Evolutionary conservation across 2,797 vertebrate genomes (phyloP).

Genomic region (Natrix natrix): DNA sequence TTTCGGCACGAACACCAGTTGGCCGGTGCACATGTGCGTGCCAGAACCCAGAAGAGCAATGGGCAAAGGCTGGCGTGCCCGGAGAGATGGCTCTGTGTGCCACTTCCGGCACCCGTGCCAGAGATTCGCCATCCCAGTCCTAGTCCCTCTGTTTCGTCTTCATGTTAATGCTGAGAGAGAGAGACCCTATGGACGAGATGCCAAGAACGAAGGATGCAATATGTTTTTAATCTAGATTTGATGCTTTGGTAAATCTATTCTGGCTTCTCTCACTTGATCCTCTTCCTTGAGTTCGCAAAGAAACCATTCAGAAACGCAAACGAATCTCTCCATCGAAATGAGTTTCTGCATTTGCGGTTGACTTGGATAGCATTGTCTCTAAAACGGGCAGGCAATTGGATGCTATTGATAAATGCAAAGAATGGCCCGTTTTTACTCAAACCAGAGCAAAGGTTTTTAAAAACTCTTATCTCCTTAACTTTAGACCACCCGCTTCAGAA

Average conservation of each 20-base stretch:
- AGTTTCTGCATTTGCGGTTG: background rate
- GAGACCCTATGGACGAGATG: background rate
- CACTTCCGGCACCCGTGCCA: no score
- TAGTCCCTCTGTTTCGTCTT: background rate
- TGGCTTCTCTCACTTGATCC: no score
- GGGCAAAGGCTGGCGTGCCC: no score
- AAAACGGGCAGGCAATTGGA: no score
- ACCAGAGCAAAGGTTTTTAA: background rate
- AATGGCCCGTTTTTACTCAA: background rate
- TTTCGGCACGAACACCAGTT: no score
- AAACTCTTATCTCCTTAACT: background rate
- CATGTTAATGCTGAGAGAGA: background rate
- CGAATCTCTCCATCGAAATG: background rate
- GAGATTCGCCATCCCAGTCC: no score
- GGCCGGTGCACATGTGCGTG: no score
- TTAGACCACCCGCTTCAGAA: background rate
- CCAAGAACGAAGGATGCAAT: background rate
- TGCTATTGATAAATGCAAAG: background rate
- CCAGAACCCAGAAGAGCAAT: no score
- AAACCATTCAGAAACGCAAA: background rate
- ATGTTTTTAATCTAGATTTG: background rate
- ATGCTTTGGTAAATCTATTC: background rate
- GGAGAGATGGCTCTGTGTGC: no score
- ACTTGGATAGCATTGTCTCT: background rate
- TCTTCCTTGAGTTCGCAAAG: no score